These are phyloP conservation scores for Oryctolagus cuniculus DNA, from an alignment of 2,113 vertebrate species.

Conservation along the genomic window mOryCun1.1 NC_091435.1:34494001-34494500, in stretches of 20 bases:
- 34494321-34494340: neutral
- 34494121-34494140: conserved; percentile 60
- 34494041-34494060: conserved; percentile 86
- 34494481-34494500: neutral
- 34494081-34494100: conserved; percentile 81
- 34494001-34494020: conserved; percentile 90
- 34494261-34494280: neutral
- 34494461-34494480: neutral
- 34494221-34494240: conserved; percentile 17
- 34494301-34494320: neutral
- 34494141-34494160: conserved; percentile 66
- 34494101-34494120: conserved; percentile 63
- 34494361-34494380: neutral
- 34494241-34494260: neutral
- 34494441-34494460: neutral
- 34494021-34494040: conserved; percentile 85
- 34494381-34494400: neutral
- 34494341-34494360: neutral
- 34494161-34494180: conserved; percentile 40
- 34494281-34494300: neutral
- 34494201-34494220: neutral
- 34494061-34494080: conserved; percentile 84
- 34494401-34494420: neutral
- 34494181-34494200: neutral
- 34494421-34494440: neutral